Conservation (phyloP, 92 coral and sea anemone species). For the Virgularia gustaviana region DNA sequence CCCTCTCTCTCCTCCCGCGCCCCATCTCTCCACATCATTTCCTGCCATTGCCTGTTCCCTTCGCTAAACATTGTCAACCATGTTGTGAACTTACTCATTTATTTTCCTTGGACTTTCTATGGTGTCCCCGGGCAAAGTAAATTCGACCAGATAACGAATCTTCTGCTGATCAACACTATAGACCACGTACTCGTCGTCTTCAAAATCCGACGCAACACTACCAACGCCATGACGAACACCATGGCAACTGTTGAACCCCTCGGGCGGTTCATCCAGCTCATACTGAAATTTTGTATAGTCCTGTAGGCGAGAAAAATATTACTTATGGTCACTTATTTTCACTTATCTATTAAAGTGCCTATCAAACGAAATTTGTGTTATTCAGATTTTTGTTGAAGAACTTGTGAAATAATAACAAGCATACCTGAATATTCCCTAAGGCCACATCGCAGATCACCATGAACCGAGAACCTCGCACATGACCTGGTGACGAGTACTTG, state of each 20-base stretch:
- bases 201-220: not conserved
- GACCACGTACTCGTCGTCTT: slow-evolving; percentile 85
- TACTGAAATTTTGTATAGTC: slow-evolving; percentile 60
- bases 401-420: not conserved
- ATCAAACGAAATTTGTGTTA: too few species aligned
- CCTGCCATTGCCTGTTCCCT: too few species aligned
- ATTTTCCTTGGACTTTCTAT: slow-evolving; percentile 13
- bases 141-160: slow-evolving; percentile 89
- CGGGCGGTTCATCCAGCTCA: slow-evolving; percentile 67
- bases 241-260: slow-evolving; percentile 71
- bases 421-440: slow-evolving; percentile 79
- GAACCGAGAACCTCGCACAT: slow-evolving; percentile 68
- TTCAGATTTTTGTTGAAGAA: too few species aligned
- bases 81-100: not conserved
- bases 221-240: slow-evolving; percentile 56
- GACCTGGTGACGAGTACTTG: slow-evolving; percentile 76
- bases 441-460: slow-evolving; percentile 86
- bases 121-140: slow-evolving; percentile 64
- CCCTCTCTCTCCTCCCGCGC: too few species aligned
- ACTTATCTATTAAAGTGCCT: too few species aligned
- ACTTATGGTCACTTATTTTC: too few species aligned
- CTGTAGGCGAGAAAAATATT: slow-evolving; percentile 35
- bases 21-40: too few species aligned
- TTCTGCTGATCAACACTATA: slow-evolving; percentile 76
- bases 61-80: too few species aligned